phyloP scores from a whole-genome alignment of 2,888 invertebrate species.

The Polyommatus icarus region DNA sequence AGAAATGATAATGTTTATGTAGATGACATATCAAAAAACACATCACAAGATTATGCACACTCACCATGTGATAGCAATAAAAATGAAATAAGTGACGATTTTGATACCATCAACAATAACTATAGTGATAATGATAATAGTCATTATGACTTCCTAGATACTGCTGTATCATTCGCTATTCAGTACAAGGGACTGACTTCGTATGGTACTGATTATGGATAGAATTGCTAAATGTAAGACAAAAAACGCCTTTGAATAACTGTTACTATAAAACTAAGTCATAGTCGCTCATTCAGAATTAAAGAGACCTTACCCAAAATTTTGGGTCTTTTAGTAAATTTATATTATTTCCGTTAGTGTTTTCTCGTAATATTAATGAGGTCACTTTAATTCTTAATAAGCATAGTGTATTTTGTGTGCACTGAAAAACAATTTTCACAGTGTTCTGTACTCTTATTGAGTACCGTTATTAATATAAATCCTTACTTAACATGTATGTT shows the following conservation, averaged over 20 bases:
- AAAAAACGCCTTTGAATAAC: neutral
- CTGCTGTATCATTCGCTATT: conserved; percentile 87
- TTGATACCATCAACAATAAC: conserved; percentile 28
- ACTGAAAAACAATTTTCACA: neutral
- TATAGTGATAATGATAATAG: conserved; percentile 49
- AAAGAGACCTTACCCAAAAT: neutral
- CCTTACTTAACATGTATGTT: neutral
- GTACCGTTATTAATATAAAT: neutral
- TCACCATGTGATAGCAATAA: conserved; percentile 51
- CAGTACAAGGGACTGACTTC: conserved; percentile 85
- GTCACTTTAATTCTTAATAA: neutral
- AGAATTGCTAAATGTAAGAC: conserved; percentile 39
- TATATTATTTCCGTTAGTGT: neutral
- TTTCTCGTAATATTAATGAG: neutral
- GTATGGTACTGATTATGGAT: conserved; percentile 70
- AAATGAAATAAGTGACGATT: conserved; percentile 39
- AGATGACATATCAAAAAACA: conserved; percentile 1
- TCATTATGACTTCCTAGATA: conserved; percentile 83
- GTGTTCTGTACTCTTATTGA: neutral
- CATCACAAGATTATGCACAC: conserved; percentile 46
- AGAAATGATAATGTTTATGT: conserved; percentile 30
- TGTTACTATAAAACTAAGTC: neutral
- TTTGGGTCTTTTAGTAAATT: neutral
- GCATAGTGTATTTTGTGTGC: neutral
- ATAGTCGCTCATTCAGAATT: neutral